Percentiles rank a stretch among this genome's conserved stretches.
Evolutionary conservation across 1,140 invertebrate species (phyloP).

Genomic region (silkworm (Bombyx mori)): ASM3026992v2 NC_085117.1:15038001-15038500

Average conservation of each 20-base stretch:
- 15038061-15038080: conserved; percentile 11
- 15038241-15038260: conserved; percentile 72
- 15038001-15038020: conserved; percentile 34
- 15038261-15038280: conserved; percentile 72
- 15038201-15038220: conserved; percentile 32
- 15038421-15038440: conserved; percentile 60
- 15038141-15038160: conserved; percentile 74
- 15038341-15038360: conserved; percentile 49
- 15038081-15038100: conserved; percentile 38
- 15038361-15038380: conserved; percentile 50
- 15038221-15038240: conserved; percentile 67
- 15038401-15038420: conserved; percentile 67
- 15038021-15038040: conserved; percentile 16
- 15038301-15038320: conserved; percentile 63
- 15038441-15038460: conserved; percentile 45
- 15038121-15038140: conserved; percentile 18
- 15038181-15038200: conserved; percentile 72
- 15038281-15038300: conserved; percentile 65
- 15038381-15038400: conserved; percentile 45
- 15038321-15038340: conserved; percentile 67
- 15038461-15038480: conserved; percentile 31
- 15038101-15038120: conserved; percentile 39
- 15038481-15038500: conserved; percentile 39
- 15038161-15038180: conserved; percentile 81
- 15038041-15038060: conserved; percentile 13